Evolutionary conservation across 2,888 invertebrate genomes (phyloP), one percentile per base, ranked within the genome.

Genomic region (Noctua janthina): DNA sequence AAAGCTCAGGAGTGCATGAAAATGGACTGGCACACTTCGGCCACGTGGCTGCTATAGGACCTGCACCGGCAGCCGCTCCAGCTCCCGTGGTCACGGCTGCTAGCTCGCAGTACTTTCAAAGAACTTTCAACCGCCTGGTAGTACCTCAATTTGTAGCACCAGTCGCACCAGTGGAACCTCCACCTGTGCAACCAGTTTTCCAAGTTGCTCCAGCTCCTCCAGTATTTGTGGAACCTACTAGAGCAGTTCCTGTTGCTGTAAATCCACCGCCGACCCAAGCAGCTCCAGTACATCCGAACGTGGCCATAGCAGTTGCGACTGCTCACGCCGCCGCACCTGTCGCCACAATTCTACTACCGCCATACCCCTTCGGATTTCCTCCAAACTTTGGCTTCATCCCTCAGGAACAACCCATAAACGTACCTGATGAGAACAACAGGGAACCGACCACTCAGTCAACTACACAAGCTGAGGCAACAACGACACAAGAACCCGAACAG

Each of bases 91-190:
- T 98, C 10, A 97, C 98, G 0, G 97, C 98, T 2, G 97, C 97
- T 78, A 98, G 98, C 92, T 98, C 98, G 68, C 98, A 98, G 92
- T 98, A 98, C 83, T 96, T 98, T 87, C 97, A 98, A 75, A 97
- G 98, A 86, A 98, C 97, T 69, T 98, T 97, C 94, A 98, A 98
- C 91, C 95, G 94, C 51, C 91, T 96, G 66, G 93, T 97, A 6
- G 94, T 94, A 15, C 94, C 95, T 66, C 85, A 79, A 78, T 78
- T 66, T 17, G 86, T 86, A 39, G 85, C 83, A 49, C 83, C 92
- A 29, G 82, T 87, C n/a, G 85, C 82, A 54, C 84, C 93, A 0
- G 80, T 83, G 1, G 82, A 66, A 29, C 81, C 90, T 68, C 86
- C 86, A 49, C 83, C 88, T 20, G 8, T 82, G 6, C 86, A 91